A percentile compares a stretch with the other conserved stretches of the same genome.
Conservation (phyloP, 2,113 vertebrate species). For the Psephotus haematonotus region DNA sequence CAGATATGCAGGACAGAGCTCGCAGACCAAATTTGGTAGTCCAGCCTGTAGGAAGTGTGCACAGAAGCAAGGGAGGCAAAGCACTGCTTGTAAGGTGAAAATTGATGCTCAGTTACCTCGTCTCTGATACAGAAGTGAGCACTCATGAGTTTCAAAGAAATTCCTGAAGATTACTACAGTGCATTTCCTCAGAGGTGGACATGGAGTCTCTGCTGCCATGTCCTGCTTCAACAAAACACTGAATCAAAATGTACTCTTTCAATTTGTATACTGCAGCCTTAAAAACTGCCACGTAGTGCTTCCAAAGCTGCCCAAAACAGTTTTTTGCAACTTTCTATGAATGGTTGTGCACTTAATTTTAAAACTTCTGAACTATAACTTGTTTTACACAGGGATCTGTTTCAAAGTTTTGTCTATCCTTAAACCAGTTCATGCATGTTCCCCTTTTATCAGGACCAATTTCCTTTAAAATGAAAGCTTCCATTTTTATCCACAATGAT, state of each 20-base stretch:
- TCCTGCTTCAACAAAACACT: not conserved
- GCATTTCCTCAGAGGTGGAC: not conserved
- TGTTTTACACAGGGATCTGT: not conserved
- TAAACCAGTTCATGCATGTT: not conserved
- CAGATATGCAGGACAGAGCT: not conserved
- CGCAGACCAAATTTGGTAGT: not conserved
- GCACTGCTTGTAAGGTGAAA: not conserved
- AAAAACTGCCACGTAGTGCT: not conserved
- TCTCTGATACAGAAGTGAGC: not conserved
- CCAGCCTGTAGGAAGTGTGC: accelerated
- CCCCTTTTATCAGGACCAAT: not conserved
- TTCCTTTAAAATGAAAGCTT: not conserved
- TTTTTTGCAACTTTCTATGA: not conserved
- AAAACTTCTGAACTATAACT: not conserved
- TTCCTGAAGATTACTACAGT: not conserved
- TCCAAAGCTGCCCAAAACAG: not conserved
- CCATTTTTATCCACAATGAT: not conserved
- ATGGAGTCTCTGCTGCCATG: not conserved
- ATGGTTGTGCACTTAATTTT: not conserved
- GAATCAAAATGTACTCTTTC: not conserved
- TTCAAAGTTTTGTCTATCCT: not conserved
- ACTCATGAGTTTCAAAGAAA: not conserved
- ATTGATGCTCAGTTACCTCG: not conserved
- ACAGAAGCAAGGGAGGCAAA: not conserved
- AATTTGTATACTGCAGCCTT: not conserved